Conservation (phyloP, 2,113 vertebrate species). For the Peromyscus polionotus region DNA sequence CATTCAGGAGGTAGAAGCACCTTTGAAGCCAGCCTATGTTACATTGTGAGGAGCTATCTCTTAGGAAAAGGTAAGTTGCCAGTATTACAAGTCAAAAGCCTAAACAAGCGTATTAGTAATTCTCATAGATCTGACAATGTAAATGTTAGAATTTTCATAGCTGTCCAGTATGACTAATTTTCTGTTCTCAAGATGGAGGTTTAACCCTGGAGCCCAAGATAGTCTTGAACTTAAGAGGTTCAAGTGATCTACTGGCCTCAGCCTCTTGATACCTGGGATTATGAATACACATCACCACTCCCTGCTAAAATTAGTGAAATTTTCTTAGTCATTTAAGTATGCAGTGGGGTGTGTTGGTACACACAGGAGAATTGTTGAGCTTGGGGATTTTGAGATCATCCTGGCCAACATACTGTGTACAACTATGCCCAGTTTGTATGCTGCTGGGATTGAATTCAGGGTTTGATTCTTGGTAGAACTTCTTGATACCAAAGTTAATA, state of each 20-base stretch:
- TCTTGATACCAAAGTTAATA: not conserved
- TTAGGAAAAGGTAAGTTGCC: not conserved
- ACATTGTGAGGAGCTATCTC: not conserved
- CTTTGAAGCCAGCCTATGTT: not conserved
- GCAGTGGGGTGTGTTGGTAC: not conserved
- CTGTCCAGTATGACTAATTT: not conserved
- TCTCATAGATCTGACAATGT: not conserved
- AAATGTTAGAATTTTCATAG: slow-evolving; percentile 13
- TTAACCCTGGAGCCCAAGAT: not conserved
- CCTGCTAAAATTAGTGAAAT: not conserved
- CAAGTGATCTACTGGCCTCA: not conserved
- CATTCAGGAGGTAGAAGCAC: not conserved
- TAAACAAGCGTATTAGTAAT: not conserved
- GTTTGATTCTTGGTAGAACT: not conserved
- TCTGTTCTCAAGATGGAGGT: not conserved
- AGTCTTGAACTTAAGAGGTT: not conserved
- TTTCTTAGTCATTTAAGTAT: not conserved
- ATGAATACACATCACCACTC: not conserved
- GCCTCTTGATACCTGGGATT: not conserved
- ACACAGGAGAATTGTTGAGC: not conserved
- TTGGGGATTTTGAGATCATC: not conserved
- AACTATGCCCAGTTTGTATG: not conserved
- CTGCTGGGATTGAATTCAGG: not conserved
- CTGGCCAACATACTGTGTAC: not conserved
- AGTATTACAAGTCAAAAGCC: not conserved